Percentiles rank a stretch among this genome's conserved stretches.
Conservation (phyloP, 2,888 invertebrate species). For the Zygaena filipendulae region DNA sequence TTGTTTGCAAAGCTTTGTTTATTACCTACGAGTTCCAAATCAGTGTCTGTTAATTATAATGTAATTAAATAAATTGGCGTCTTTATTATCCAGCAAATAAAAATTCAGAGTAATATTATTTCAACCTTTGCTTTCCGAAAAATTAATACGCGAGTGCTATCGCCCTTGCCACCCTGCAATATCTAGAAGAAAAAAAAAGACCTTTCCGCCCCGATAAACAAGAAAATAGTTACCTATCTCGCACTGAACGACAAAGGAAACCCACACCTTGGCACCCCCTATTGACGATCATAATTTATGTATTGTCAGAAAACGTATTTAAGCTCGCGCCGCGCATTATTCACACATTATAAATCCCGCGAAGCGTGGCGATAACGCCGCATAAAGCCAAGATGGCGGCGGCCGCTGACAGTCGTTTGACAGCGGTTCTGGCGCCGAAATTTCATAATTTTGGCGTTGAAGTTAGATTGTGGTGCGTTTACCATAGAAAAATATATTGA, state of each 20-base stretch:
- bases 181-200: slow-evolving; percentile 23
- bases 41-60: too few relatives aligned
- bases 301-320: slow-evolving; percentile 58
- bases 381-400: slow-evolving; percentile 47
- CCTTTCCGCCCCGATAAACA: slow-evolving; percentile 54
- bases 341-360: slow-evolving; percentile 65
- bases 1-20: too few relatives aligned
- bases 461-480: slow-evolving; percentile 1
- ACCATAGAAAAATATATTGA: too few relatives aligned
- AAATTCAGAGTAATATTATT: too few relatives aligned
- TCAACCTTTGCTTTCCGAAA: too few relatives aligned
- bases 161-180: background rate
- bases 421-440: slow-evolving; percentile 45
- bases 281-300: slow-evolving; percentile 55
- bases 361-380: slow-evolving; percentile 51
- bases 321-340: slow-evolving; percentile 48
- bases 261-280: slow-evolving; percentile 23
- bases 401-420: slow-evolving; percentile 34
- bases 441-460: slow-evolving; percentile 11
- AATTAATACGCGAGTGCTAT: too few relatives aligned
- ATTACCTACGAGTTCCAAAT: too few relatives aligned
- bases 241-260: slow-evolving; percentile 27
- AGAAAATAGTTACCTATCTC: slow-evolving; percentile 57
- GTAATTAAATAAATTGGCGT: too few relatives aligned
- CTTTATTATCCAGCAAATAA: too few relatives aligned